phyloP scores from a whole-genome alignment of 2,888 invertebrate species.

The Silvanus unidentatus region DNA sequence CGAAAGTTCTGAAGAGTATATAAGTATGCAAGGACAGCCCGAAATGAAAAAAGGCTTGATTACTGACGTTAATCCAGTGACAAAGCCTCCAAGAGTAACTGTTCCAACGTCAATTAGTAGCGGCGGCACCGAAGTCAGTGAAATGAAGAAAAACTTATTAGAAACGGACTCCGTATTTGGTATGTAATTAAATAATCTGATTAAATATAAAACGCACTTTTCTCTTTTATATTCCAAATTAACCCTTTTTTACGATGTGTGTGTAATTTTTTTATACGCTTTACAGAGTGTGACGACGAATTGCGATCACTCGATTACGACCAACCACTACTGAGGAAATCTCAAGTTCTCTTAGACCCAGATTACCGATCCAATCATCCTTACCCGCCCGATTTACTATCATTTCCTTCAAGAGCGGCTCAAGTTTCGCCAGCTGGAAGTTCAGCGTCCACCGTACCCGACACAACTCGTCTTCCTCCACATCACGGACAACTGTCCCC shows the following conservation, averaged over 20 bases:
- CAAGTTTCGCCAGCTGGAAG: conserved; percentile 76
- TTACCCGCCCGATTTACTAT: conserved; percentile 70
- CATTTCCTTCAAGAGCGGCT: conserved; percentile 62
- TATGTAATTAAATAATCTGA: conserved; percentile 18
- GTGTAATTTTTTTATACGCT: too few species aligned
- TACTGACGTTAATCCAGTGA: conserved; percentile 77
- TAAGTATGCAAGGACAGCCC: conserved; percentile 67
- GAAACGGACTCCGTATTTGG: conserved; percentile 71
- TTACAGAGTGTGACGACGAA: conserved; percentile 58
- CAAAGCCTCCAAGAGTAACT: conserved; percentile 74
- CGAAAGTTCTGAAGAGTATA: conserved; percentile 46
- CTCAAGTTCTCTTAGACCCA: conserved; percentile 50
- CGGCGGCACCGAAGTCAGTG: conserved; percentile 75
- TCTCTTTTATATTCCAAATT: too few species aligned
- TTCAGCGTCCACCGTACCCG: conserved; percentile 74
- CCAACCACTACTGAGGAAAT: conserved; percentile 52
- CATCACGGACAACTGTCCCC: conserved; percentile 46
- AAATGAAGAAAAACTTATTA: conserved; percentile 72
- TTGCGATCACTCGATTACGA: conserved; percentile 63
- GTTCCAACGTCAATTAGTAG: conserved; percentile 67
- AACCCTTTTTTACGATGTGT: background rate
- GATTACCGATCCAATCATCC: conserved; percentile 55
- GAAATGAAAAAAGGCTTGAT: conserved; percentile 83
- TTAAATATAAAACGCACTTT: too few species aligned
- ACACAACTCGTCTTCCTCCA: conserved; percentile 53